Base-by-base conservation (phyloP, 2,888 invertebrate species). In the Diabrotica balteata region DNA sequence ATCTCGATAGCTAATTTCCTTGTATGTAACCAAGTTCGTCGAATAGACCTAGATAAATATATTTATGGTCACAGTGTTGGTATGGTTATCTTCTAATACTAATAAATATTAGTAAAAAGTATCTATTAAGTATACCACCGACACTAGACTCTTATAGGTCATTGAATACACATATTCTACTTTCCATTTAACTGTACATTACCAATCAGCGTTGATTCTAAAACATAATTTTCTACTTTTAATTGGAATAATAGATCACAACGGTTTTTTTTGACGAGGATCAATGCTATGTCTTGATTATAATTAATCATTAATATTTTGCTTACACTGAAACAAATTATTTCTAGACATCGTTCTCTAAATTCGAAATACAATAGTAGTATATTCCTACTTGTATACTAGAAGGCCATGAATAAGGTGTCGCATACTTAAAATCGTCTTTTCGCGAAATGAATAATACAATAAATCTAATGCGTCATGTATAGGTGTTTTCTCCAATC, bases 131-230 rank as follows among this genome's bases (percentile, higher is more conserved):
- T 52, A 53, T 59, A 46, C 55, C 50, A 54, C 59, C 47, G 49
- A 67, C 47, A 70, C 63, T 10, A 47, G 32, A 46, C 42, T 54
- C 11, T 63, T 59, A 61, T 60, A 66, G 69, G 69, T 67, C 69
- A 69, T 54, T 53, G 66, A 63, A 60, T 69, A 55, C 57, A 52
- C 47, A 58, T 53, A 67, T 60, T 63, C 66, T 61, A 67, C 66
- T 67, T 69, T 69, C 69, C 58, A 58, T 61, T 62, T 67, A 67
- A 70, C 64, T 67, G 66, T 67, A 67, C 67, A 52, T 63, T 66
- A 70, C 63, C 68, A 51, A 63, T 63, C 54, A 51, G 11, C 32
- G 17, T 44, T 44, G 50, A 42, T 63, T 22, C 42, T 44, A 57
- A 32, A 63, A 63, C 58, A 63, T 58, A 51, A 63, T 63, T 63